A percentile compares a stretch with the other conserved stretches of the same genome.
Evolutionary conservation across 2,888 invertebrate genomes (phyloP).

Genomic region (Girardia tigrina): DNA sequence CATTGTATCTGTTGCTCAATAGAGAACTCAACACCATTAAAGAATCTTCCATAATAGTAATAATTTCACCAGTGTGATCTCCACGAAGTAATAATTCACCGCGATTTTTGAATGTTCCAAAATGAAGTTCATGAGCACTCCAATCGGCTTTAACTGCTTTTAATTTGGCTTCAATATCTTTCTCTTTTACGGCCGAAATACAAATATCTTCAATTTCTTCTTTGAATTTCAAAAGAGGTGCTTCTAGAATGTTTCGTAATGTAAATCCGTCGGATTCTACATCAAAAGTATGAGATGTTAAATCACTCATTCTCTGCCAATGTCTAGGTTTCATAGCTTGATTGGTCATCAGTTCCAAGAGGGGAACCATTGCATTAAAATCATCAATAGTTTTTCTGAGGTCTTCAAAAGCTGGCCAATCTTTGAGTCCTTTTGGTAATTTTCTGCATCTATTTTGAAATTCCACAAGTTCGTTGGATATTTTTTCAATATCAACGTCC

Average conservation of each 20-base stretch:
- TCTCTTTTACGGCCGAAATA: constrained; percentile 92
- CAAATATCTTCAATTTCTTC: constrained; percentile 97
- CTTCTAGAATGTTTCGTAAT: constrained; percentile 79
- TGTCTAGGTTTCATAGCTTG: constrained; percentile 91
- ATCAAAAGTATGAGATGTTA: constrained; percentile 73
- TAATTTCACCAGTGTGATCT: constrained; percentile 85
- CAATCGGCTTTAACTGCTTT: constrained; percentile 85
- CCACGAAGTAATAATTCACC: constrained; percentile 82
- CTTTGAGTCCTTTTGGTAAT: constrained; percentile 70
- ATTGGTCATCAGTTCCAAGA: constrained; percentile 85
- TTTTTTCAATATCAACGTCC: constrained; percentile 86
- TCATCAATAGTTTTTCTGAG: constrained; percentile 89
- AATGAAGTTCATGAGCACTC: constrained; percentile 73
- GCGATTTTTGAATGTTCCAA: constrained; percentile 80
- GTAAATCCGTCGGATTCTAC: constrained; percentile 84
- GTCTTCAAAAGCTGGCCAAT: constrained; percentile 93
- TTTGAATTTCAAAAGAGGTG: constrained; percentile 74
- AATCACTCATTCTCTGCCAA: constrained; percentile 84
- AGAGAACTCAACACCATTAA: constrained; percentile 83
- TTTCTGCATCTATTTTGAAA: constrained; percentile 91
- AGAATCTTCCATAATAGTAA: constrained; percentile 82
- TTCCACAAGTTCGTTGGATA: constrained; percentile 86
- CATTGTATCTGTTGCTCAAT: constrained; percentile 83
- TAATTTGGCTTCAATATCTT: constrained; percentile 87
- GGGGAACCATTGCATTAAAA: constrained; percentile 89